Evolutionary conservation across 2,797 vertebrate species (phyloP).

Genomic region (Mionectes olivaceus): DNA sequence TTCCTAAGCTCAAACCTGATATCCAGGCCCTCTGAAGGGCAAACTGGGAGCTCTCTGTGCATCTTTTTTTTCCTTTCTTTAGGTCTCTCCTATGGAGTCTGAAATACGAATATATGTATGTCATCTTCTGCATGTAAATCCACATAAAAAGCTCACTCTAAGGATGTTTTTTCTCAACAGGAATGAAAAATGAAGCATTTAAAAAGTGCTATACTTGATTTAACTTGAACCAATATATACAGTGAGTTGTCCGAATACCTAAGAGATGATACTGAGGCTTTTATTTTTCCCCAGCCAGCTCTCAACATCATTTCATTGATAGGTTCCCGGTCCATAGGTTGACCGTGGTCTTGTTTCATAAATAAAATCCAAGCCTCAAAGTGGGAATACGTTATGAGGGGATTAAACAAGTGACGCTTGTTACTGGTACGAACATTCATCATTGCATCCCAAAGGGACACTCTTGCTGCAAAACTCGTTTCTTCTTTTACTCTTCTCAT

Average conservation of each 20-base stretch:
- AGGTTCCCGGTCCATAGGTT: background rate
- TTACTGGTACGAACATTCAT: background rate
- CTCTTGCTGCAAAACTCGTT: background rate
- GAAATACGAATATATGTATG: slow-evolving; percentile 3
- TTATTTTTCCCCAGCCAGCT: background rate
- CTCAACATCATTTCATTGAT: background rate
- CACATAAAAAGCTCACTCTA: background rate
- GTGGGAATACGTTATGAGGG: background rate
- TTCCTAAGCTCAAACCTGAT: background rate
- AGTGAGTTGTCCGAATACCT: background rate
- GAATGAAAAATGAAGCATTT: background rate
- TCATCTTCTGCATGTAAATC: background rate
- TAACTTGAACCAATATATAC: background rate
- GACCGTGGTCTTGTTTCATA: background rate
- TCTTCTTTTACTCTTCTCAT: background rate
- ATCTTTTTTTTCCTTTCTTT: background rate
- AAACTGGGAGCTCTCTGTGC: background rate
- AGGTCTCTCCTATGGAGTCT: background rate
- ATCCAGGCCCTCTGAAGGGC: background rate
- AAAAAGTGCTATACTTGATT: background rate
- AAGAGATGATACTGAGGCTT: background rate
- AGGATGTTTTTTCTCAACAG: background rate
- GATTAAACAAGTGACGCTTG: background rate
- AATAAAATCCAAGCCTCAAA: background rate
- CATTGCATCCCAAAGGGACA: background rate